Percentiles rank a stretch among this genome's conserved stretches.
phyloP scores from a whole-genome alignment of 1,140 invertebrate genomes.

The Pseudomyrmex gracilis region DNA sequence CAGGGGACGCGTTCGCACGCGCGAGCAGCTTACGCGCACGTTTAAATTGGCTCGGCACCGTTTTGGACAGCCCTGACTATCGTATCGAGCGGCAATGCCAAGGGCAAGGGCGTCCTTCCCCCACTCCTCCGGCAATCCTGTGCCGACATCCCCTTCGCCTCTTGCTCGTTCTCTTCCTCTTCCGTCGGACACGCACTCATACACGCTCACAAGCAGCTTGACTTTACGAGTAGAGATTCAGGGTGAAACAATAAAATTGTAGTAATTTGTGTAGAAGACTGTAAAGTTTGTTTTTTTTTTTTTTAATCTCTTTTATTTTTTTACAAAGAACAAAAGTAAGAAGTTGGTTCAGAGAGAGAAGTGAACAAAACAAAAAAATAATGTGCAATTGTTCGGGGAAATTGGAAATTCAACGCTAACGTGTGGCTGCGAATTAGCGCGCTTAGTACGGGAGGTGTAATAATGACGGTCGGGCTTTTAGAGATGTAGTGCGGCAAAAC shows the following conservation, averaged over 20 bases:
- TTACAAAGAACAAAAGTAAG: neutral
- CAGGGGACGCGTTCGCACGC: slow-evolving; percentile 37
- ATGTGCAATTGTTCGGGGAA: neutral
- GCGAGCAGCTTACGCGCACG: slow-evolving; percentile 70
- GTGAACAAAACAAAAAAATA: neutral
- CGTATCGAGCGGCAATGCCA: slow-evolving; percentile 86
- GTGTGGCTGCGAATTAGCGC: neutral
- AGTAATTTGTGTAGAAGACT: too few species aligned
- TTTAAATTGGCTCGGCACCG: slow-evolving; percentile 75
- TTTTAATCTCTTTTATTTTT: neutral
- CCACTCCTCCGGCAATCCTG: slow-evolving; percentile 71
- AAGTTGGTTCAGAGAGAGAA: neutral
- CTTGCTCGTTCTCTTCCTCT: slow-evolving; percentile 80
- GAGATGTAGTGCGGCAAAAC: neutral
- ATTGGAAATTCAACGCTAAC: neutral
- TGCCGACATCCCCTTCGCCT: slow-evolving; percentile 69
- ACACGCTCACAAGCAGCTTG: slow-evolving; percentile 11
- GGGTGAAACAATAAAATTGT: too few species aligned
- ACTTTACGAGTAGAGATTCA: slow-evolving; percentile 9
- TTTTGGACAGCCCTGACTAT: slow-evolving; percentile 85
- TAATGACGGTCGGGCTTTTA: neutral
- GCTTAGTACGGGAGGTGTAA: neutral
- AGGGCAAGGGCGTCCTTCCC: slow-evolving; percentile 85
- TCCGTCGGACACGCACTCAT: slow-evolving; percentile 67
- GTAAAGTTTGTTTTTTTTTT: too few species aligned